A percentile compares a stretch with the other conserved stretches of the same genome.
Evolutionary conservation across 2,888 invertebrate species (phyloP).

Genomic region (Drosophila anomelani): DNA sequence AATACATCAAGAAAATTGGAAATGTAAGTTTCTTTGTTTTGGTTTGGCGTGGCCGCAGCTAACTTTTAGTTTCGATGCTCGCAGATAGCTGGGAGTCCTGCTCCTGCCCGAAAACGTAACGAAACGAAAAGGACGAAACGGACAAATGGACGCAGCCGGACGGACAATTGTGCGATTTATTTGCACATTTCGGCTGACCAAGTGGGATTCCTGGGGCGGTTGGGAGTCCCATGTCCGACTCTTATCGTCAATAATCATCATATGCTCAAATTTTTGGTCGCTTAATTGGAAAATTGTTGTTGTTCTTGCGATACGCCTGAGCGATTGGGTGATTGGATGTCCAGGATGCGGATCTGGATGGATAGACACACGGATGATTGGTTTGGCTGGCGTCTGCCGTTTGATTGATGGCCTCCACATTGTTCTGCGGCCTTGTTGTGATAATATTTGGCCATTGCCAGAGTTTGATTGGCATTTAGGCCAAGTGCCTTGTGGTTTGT

Average conservation of each 20-base stretch:
- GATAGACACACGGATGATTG: constrained; percentile 65
- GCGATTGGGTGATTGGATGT: constrained; percentile 65
- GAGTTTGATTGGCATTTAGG: constrained; percentile 64
- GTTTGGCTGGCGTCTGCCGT: constrained; percentile 55
- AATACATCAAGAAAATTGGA: constrained; percentile 82
- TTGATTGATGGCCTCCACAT: constrained; percentile 76
- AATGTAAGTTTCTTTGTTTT: constrained; percentile 82
- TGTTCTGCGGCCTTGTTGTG: constrained; percentile 77
- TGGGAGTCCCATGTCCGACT: constrained; percentile 33
- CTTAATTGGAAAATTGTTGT: constrained; percentile 84
- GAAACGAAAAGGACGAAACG: constrained; percentile 9
- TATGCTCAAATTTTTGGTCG: constrained; percentile 83
- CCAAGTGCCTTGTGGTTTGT: constrained; percentile 38
- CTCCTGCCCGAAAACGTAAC: constrained; percentile 4
- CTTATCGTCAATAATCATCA: constrained; percentile 81
- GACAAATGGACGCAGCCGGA: neutral
- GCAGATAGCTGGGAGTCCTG: constrained; percentile 21
- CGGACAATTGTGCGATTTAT: constrained; percentile 77
- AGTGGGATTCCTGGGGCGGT: constrained; percentile 23
- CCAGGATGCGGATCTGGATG: constrained; percentile 25
- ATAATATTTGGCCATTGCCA: constrained; percentile 74
- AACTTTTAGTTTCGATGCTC: constrained; percentile 77
- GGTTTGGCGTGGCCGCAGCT: constrained; percentile 70
- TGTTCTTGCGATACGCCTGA: constrained; percentile 74
- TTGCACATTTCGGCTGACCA: constrained; percentile 72